Evolutionary conservation across 2,888 invertebrate species (phyloP).

Genomic region (Amorpha juglandis): DNA sequence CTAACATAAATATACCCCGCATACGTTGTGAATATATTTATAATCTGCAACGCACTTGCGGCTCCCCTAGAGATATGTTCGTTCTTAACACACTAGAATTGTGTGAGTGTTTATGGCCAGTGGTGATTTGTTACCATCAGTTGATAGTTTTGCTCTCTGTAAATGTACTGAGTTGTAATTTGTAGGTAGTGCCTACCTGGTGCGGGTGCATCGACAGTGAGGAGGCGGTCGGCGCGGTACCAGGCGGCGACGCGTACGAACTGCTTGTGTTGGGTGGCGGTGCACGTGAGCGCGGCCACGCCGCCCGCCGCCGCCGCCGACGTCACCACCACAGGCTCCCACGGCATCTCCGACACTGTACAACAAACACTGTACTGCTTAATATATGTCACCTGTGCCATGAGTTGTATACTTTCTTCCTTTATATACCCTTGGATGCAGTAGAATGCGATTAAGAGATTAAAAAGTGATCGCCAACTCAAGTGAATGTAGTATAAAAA

Average conservation of each 20-base stretch:
- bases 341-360: constrained; percentile 21
- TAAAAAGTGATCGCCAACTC: too few species aligned
- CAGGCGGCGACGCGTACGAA: constrained; percentile 52
- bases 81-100: too few species aligned
- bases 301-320: constrained; percentile 54
- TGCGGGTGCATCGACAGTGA: constrained; percentile 79
- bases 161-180: background rate
- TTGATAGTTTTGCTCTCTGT: too few species aligned
- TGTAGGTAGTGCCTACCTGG: constrained; percentile 69
- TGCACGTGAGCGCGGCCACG: constrained; percentile 61
- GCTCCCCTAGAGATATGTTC: too few species aligned
- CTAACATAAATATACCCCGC: too few species aligned
- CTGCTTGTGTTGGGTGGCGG: constrained; percentile 37
- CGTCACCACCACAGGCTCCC: constrained; percentile 49
- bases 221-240: constrained; percentile 57
- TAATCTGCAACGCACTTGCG: too few species aligned
- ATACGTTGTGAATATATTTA: too few species aligned
- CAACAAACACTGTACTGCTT: background rate
- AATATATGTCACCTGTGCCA: background rate
- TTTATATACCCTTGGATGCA: too few species aligned
- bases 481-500: too few species aligned
- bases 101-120: background rate
- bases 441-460: too few species aligned
- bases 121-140: background rate
- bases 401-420: too few species aligned